Base-by-base conservation (phyloP, 2,797 vertebrate species). In the Sebastes aleutianus region DNA sequence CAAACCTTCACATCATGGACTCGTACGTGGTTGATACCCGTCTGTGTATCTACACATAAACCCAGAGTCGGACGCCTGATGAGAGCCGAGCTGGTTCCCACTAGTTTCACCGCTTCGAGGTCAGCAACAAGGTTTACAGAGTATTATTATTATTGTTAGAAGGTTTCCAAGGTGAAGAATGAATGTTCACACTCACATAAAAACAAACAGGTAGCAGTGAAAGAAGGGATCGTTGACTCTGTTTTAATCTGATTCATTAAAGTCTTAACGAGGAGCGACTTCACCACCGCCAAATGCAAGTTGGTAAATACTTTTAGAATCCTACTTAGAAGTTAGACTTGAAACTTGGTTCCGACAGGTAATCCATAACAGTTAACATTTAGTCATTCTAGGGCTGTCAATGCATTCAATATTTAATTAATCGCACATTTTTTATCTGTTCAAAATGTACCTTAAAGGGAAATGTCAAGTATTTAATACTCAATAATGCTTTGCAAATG, bases 181-280 rank as follows among this genome's bases (percentile, higher is more conserved):
- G 1, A 18, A 20, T 2, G 8, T 80, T 75, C 2, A 62, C 13
- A 22, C 13, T 58, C 18, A 3, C n/a, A 64, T 61, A 7, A 74
- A 78, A 77, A 70, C 70, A 63, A 24, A 59, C 14, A 12, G 10
- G 9, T 14, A 22, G 39, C 29, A 27, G 16, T 1, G 16, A 26
- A 34, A 65, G 56, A 70, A 61, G 64, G 73, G n/a, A 76, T 53
- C 10, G 20, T 24, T 47, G 2, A 34, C 1, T n/a, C 5, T 18
- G 3, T 78, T 65, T 71, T 61, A 57, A n/a, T 63, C 18, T 27
- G 18, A 31, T 56, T 54, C 6, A 27, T 65, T 56, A 7, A 78
- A 74, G 74, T 75, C 66, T 77, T 71, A 75, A 75, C 9, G 36
- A 50, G 61, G 71, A 63, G 1, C 14, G 47, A 57, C 24, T n/a